Conservation (phyloP, 1,140 invertebrate genomes). For the Apis florea region DNA sequence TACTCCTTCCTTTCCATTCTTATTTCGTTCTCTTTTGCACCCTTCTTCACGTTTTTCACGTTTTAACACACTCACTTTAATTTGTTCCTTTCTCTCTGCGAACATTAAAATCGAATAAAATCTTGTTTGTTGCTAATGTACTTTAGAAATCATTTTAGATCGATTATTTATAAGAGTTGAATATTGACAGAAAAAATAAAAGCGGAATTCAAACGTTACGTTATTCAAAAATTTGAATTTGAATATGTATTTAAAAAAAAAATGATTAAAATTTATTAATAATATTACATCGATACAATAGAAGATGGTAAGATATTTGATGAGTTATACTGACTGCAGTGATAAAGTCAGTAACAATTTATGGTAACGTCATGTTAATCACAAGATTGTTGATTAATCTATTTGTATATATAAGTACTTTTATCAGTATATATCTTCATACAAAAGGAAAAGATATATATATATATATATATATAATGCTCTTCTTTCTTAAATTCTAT, state of each 20-base stretch:
- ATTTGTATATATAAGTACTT: neutral
- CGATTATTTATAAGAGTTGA: neutral
- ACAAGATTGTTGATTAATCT: conserved; percentile 2
- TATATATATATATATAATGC: neutral
- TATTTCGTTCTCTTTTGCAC: conserved; percentile 5
- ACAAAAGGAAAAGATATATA: conserved; percentile 4
- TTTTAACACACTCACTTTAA: neutral
- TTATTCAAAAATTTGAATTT: neutral
- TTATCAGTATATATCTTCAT: neutral
- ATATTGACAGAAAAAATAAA: conserved; percentile 1
- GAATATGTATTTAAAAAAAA: conserved; percentile 6
- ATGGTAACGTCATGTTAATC: conserved; percentile 11
- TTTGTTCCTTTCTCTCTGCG: neutral
- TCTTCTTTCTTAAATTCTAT: conserved; percentile 8
- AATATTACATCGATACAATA: conserved; percentile 29
- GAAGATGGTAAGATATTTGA: conserved; percentile 7
- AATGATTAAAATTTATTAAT: conserved; percentile 13
- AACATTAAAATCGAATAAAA: neutral
- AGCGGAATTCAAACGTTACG: too few relatives aligned
- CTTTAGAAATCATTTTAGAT: neutral
- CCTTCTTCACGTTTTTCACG: neutral
- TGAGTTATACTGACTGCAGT: conserved; percentile 11
- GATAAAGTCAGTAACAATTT: neutral
- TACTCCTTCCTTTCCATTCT: conserved; percentile 35
- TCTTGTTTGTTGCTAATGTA: neutral